Evolutionary conservation across 2,113 vertebrate genomes (phyloP).

Genomic region (Hemicordylus capensis): DNA sequence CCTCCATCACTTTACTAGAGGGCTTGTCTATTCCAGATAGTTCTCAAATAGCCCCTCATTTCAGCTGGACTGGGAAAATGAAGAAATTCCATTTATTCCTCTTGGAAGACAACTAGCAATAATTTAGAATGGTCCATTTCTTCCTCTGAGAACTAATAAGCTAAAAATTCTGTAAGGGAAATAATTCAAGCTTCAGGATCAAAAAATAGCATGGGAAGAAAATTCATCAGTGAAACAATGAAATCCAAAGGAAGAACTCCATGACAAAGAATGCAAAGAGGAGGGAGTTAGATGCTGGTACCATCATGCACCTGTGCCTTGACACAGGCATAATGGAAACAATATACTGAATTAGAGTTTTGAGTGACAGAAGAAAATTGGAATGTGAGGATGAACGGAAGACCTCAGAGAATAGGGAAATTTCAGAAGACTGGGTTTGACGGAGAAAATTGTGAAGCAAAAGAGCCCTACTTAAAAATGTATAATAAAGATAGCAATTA

Average conservation of each 20-base stretch:
- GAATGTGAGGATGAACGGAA: slow-evolving; percentile 16
- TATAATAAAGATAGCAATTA: slow-evolving; percentile 51
- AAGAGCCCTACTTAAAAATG: slow-evolving; percentile 38
- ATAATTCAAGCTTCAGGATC: slow-evolving; percentile 2
- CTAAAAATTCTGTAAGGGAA: slow-evolving; percentile 31
- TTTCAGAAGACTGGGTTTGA: slow-evolving; percentile 36
- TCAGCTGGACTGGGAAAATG: not conserved
- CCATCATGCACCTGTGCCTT: slow-evolving; percentile 24
- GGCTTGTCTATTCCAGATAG: not conserved
- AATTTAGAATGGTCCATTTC: not conserved
- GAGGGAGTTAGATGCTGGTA: not conserved
- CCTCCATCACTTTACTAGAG: not conserved
- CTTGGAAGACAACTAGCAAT: not conserved
- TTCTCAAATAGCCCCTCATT: not conserved
- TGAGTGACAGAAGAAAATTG: slow-evolving; percentile 50
- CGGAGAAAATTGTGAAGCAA: slow-evolving; percentile 40
- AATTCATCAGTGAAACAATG: slow-evolving; percentile 32
- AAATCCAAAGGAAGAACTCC: not conserved
- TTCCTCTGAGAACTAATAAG: not conserved
- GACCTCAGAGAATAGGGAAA: slow-evolving; percentile 31
- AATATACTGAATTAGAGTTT: slow-evolving; percentile 30
- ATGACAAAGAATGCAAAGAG: slow-evolving; percentile 12
- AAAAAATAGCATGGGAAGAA: not conserved
- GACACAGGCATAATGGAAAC: slow-evolving; percentile 25
- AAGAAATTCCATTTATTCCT: not conserved